Percentiles rank a stretch among this genome's conserved stretches.
Conservation (phyloP, 2,888 invertebrate species). For the Carcina quercana region DNA sequence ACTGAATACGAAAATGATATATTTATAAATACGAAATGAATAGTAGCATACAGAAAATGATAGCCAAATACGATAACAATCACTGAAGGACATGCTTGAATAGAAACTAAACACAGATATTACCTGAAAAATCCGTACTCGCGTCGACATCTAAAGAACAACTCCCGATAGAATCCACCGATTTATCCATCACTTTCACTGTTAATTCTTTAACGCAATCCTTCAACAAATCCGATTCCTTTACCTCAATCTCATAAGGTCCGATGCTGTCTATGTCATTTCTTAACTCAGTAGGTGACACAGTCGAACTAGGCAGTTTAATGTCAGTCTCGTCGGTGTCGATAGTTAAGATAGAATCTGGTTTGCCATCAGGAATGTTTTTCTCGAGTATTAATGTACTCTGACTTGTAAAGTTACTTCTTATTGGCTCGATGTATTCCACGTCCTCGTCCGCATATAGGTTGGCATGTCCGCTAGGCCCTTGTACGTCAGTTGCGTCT, state of each 20-base stretch:
- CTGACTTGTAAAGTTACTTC: slow-evolving; percentile 65
- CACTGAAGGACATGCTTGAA: too few species aligned
- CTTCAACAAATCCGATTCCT: slow-evolving; percentile 56
- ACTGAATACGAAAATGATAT: slow-evolving; percentile 23
- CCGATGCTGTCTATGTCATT: slow-evolving; percentile 62
- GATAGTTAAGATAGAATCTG: slow-evolving; percentile 55
- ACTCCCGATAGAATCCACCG: slow-evolving; percentile 89
- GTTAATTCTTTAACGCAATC: slow-evolving; percentile 48
- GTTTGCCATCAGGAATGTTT: slow-evolving; percentile 41
- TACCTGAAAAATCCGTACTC: slow-evolving; percentile 84
- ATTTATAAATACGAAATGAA: too few species aligned
- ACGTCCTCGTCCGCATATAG: slow-evolving; percentile 59
- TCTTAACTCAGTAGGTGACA: slow-evolving; percentile 53
- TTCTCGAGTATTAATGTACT: slow-evolving; percentile 65
- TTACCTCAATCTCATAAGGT: slow-evolving; percentile 63
- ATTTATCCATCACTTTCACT: slow-evolving; percentile 80
- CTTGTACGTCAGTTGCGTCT: slow-evolving; percentile 59
- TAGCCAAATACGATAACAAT: too few species aligned
- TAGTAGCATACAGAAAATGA: too few species aligned
- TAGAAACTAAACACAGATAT: too few species aligned
- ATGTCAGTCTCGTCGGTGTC: slow-evolving; percentile 65
- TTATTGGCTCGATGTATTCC: slow-evolving; percentile 69
- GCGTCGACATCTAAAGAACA: slow-evolving; percentile 91
- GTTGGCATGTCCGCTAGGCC: slow-evolving; percentile 56
- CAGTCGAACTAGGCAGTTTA: slow-evolving; percentile 58